phyloP scores from a whole-genome alignment of 2,113 vertebrate species.

The Sylvia atricapilla region DNA sequence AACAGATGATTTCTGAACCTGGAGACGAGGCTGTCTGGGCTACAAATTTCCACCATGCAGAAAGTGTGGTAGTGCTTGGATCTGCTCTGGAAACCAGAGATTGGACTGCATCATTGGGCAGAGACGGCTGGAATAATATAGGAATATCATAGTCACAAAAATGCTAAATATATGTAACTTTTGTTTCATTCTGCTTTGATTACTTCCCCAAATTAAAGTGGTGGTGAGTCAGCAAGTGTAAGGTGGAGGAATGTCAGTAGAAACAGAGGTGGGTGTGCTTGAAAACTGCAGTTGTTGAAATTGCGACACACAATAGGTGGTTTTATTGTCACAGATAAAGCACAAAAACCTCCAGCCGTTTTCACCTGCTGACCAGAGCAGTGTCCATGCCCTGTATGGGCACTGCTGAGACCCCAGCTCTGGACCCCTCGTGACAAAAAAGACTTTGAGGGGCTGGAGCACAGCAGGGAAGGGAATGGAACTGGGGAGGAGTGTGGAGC shows the following conservation, averaged over 20 bases:
- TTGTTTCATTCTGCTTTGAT: not conserved
- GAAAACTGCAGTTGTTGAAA: not conserved
- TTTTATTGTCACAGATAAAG: not conserved
- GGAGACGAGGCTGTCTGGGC: not conserved
- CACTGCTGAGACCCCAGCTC: not conserved
- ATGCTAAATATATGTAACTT: too few relatives aligned
- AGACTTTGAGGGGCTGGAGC: not conserved
- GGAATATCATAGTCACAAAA: not conserved
- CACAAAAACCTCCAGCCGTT: not conserved
- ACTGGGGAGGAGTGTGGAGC: not conserved
- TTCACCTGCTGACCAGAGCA: not conserved
- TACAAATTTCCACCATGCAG: not conserved
- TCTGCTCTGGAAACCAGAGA: not conserved
- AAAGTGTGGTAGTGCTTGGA: not conserved
- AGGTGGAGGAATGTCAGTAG: not conserved
- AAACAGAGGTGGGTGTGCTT: not conserved
- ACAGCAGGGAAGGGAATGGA: rapidly evolving
- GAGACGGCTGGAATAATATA: not conserved
- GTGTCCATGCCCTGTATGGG: not conserved
- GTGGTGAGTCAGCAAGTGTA: rapidly evolving
- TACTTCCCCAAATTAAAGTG: not conserved
- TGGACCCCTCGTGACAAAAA: not conserved
- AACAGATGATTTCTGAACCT: not conserved
- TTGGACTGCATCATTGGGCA: not conserved
- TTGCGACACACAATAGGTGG: not conserved